Conservation (phyloP, 1,140 invertebrate genomes). For the Propsilocerus akamusi region DNA sequence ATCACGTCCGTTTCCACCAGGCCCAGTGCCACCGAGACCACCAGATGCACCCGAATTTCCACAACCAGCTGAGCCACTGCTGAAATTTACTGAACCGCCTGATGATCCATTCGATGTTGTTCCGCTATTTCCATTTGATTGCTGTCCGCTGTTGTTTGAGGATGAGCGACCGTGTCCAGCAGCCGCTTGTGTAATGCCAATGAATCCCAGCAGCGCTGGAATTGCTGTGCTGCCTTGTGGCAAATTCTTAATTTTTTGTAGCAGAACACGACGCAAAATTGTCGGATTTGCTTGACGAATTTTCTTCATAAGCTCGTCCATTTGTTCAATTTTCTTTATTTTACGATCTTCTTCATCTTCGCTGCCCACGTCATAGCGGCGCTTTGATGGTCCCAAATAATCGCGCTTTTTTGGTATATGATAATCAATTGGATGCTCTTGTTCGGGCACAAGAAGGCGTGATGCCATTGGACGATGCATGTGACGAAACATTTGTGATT, state of each 20-base stretch:
- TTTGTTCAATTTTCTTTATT: constrained; percentile 12
- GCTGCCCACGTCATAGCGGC: constrained; percentile 9
- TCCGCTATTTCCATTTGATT: constrained; percentile 13
- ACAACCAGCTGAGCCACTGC: constrained; percentile 30
- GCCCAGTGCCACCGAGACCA: constrained; percentile 36
- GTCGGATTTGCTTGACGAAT: constrained; percentile 17
- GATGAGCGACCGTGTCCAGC: constrained; percentile 53
- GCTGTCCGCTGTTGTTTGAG: constrained; percentile 8
- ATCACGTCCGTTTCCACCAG: constrained; percentile 50
- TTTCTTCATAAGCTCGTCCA: constrained; percentile 14
- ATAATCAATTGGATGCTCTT: constrained; percentile 76
- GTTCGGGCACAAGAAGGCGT: constrained; percentile 28
- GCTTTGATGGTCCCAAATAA: constrained; percentile 34
- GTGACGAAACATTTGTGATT: constrained; percentile 15
- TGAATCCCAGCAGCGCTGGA: constrained; percentile 29
- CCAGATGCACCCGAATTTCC: constrained; percentile 28
- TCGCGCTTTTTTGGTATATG: constrained; percentile 60
- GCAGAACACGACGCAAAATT: not conserved
- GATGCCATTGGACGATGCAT: not conserved
- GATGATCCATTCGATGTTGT: constrained; percentile 9
- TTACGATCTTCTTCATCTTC: constrained; percentile 33
- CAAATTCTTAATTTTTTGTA: constrained; percentile 18
- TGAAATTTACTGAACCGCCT: constrained; percentile 27
- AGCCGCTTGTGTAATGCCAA: constrained; percentile 41
- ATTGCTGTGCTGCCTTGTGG: constrained; percentile 24